Evolutionary conservation across 1,140 invertebrate species (phyloP).

Genomic region (Pseudomyrmex concolor): DNA sequence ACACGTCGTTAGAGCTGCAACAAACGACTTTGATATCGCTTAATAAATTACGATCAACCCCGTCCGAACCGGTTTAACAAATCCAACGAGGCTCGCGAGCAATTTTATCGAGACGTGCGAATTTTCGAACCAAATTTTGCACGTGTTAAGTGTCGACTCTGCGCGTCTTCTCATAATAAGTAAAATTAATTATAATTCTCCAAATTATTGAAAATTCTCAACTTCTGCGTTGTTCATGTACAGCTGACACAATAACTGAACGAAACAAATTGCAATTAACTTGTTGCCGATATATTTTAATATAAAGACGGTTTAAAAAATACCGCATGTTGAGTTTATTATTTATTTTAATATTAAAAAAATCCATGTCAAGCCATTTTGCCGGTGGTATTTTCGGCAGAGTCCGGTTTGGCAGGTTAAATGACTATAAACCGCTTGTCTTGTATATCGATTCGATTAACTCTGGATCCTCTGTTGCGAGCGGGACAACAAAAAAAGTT

Average conservation of each 20-base stretch:
- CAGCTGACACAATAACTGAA: no score
- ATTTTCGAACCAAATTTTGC: conserved; percentile 58
- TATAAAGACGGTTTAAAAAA: no score
- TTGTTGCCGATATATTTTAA: no score
- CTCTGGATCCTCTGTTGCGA: conserved; percentile 58
- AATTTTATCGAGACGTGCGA: conserved; percentile 43
- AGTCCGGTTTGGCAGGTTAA: conserved; percentile 79
- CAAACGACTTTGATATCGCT: conserved; percentile 33
- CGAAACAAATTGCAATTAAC: no score
- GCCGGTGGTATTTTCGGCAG: conserved; percentile 72
- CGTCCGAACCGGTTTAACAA: conserved; percentile 67
- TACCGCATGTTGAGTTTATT: no score
- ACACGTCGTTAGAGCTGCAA: conserved; percentile 53
- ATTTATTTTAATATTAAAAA: neutral
- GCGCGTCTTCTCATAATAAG: conserved; percentile 17
- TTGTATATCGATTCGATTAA: conserved; percentile 71
- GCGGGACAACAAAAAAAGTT: conserved; percentile 43
- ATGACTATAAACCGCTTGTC: conserved; percentile 54
- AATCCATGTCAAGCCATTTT: conserved; percentile 4
- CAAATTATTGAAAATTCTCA: no score
- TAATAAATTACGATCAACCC: conserved; percentile 56
- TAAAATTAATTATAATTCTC: no score
- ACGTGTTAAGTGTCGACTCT: neutral
- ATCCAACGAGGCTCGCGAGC: neutral
- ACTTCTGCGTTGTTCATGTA: no score